Evolutionary conservation across 1,140 invertebrate species (phyloP).

Genomic region (Dendroctonus ponderosae): DNA sequence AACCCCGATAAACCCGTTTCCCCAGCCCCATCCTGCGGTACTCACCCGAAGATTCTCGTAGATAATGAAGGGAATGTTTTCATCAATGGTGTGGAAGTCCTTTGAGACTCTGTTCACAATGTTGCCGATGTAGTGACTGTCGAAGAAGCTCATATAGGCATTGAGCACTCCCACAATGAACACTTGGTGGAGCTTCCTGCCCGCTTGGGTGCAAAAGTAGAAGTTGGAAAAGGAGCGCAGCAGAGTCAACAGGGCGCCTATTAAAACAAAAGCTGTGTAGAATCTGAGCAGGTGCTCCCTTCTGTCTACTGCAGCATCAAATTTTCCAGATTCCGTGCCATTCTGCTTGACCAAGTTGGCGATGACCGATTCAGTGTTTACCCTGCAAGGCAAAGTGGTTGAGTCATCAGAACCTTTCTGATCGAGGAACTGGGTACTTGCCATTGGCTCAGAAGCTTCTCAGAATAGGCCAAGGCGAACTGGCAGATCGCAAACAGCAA

Average conservation of each 20-base stretch:
- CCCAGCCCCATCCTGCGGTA: slow-evolving; percentile 6
- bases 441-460: slow-evolving; percentile 40
- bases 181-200: slow-evolving; percentile 39
- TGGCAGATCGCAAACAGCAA: slow-evolving; percentile 31
- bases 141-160: slow-evolving; percentile 44
- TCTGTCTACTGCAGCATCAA: slow-evolving; percentile 9
- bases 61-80: slow-evolving; percentile 39
- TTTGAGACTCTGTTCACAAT: slow-evolving; percentile 44
- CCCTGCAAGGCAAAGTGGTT: slow-evolving; percentile 25
- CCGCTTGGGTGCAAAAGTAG: slow-evolving; percentile 35
- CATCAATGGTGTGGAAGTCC: slow-evolving; percentile 42
- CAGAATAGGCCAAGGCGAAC: slow-evolving; percentile 26
- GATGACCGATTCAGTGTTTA: slow-evolving; percentile 33
- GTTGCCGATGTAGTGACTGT: slow-evolving; percentile 42
- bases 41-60: slow-evolving; percentile 41
- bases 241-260: slow-evolving; percentile 59
- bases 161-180: slow-evolving; percentile 38
- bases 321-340: slow-evolving; percentile 29
- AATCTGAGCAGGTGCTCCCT: slow-evolving; percentile 58
- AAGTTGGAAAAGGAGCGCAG: slow-evolving; percentile 47
- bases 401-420: background rate
- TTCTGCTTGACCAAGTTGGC: slow-evolving; percentile 23
- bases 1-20: slow-evolving; percentile 5
- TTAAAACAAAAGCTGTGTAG: slow-evolving; percentile 63
- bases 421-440: slow-evolving; percentile 20